phyloP scores from a whole-genome alignment of 2,797 vertebrate species.

The Urosaurus nigricauda region DNA sequence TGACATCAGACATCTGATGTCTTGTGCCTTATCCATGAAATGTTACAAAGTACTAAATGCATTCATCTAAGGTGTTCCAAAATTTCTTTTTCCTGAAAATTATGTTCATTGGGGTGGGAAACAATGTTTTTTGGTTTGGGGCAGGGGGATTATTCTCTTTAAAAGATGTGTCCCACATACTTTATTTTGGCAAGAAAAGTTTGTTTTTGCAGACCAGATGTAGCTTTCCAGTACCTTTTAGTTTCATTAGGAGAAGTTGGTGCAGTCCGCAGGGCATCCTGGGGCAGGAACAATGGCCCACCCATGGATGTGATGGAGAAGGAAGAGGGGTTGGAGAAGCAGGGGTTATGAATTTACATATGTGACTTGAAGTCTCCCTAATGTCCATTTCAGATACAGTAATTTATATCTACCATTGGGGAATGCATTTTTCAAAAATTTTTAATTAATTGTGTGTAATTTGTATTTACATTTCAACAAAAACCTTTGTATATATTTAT shows the following conservation, averaged over 20 bases:
- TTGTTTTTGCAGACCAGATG: no score
- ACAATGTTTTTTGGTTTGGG: no score
- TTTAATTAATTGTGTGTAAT: neutral
- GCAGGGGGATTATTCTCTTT: no score
- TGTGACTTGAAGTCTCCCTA: neutral
- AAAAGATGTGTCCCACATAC: no score
- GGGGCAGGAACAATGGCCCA: no score
- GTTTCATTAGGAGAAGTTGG: no score
- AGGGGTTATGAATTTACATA: neutral
- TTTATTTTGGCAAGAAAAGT: no score
- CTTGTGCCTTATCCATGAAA: neutral
- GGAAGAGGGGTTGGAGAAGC: no score
- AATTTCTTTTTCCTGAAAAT: neutral
- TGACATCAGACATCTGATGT: neutral
- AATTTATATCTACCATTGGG: neutral
- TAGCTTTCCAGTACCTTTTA: no score
- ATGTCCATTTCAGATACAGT: neutral
- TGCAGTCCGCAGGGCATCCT: no score
- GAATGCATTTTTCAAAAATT: neutral
- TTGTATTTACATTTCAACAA: neutral
- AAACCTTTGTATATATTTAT: neutral
- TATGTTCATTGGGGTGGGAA: no score
- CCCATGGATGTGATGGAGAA: no score
- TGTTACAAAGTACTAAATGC: neutral
- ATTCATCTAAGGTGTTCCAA: neutral